phyloP scores from a whole-genome alignment of 2,113 vertebrate species.

The Amphiprion ocellaris region DNA sequence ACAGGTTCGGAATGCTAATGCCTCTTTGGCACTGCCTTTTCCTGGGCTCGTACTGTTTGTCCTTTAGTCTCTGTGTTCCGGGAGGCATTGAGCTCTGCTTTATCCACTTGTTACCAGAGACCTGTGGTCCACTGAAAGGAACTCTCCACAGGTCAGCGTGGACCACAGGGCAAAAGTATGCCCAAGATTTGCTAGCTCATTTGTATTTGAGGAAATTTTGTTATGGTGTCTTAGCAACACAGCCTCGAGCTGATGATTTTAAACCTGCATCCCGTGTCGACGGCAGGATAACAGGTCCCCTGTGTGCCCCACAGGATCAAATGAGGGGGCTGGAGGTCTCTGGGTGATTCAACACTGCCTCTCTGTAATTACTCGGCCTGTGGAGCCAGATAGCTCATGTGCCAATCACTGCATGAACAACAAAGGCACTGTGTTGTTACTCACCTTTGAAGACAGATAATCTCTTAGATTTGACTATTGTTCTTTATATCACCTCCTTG shows the following conservation, averaged over 20 bases:
- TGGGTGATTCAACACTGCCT: conserved; percentile 68
- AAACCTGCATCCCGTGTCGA: conserved; percentile 51
- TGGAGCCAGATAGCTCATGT: conserved; percentile 49
- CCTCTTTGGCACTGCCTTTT: conserved; percentile 36
- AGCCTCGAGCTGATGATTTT: conserved; percentile 61
- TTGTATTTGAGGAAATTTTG: conserved; percentile 71
- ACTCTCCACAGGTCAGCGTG: conserved; percentile 58
- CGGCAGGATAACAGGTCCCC: conserved; percentile 59
- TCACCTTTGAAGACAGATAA: conserved; percentile 56
- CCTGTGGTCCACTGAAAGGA: conserved; percentile 44
- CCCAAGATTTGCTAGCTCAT: conserved; percentile 50
- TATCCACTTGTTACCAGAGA: conserved; percentile 51
- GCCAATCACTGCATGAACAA: conserved; percentile 53
- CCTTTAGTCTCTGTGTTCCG: conserved; percentile 36
- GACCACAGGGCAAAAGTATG: conserved; percentile 47
- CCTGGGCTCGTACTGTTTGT: conserved; percentile 40
- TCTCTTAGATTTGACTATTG: conserved; percentile 37
- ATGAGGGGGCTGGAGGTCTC: conserved; percentile 60
- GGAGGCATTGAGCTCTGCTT: conserved; percentile 44
- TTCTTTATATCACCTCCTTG: conserved; percentile 56
- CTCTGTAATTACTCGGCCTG: conserved; percentile 73
- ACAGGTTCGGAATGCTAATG: conserved; percentile 53
- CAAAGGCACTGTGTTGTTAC: conserved; percentile 49
- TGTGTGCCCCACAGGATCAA: conserved; percentile 49
- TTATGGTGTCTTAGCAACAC: conserved; percentile 70